These are phyloP conservation scores for Metalampra italica DNA, from an alignment of 2,888 invertebrate species.

Conservation along the genomic window DNA sequence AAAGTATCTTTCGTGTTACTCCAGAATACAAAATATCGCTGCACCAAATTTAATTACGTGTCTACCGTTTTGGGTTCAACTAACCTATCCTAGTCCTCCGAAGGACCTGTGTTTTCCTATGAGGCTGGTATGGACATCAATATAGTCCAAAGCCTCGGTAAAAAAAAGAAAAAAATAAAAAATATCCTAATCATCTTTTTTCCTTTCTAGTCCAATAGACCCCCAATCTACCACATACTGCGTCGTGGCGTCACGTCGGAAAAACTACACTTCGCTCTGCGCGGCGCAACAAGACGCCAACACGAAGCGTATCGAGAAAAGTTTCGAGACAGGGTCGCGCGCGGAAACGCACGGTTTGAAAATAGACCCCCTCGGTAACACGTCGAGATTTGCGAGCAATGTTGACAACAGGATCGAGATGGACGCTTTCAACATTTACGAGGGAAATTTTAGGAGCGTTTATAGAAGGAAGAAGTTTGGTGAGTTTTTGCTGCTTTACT, in stretches of 20 bases:
- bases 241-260: conserved; percentile 60
- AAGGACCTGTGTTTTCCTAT: too few relatives aligned
- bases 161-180: too few relatives aligned
- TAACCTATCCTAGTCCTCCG: too few relatives aligned
- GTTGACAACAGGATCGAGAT: conserved; percentile 51
- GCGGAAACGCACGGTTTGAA: conserved; percentile 25
- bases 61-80: too few relatives aligned
- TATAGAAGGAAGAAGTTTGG: conserved; percentile 62
- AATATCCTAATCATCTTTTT: background rate
- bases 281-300: conserved; percentile 60
- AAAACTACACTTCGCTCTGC: conserved; percentile 66
- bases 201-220: conserved; percentile 58
- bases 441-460: conserved; percentile 47
- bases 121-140: too few relatives aligned
- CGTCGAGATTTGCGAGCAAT: conserved; percentile 24
- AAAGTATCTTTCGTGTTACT: too few relatives aligned
- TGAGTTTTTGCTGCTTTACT: conserved; percentile 28
- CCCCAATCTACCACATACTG: conserved; percentile 67
- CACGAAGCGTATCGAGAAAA: conserved; percentile 39
- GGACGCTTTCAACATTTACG: conserved; percentile 46
- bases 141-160: too few relatives aligned
- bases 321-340: conserved; percentile 22
- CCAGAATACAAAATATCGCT: too few relatives aligned
- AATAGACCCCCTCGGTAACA: conserved; percentile 4
- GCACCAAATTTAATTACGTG: too few relatives aligned